phyloP scores from a whole-genome alignment of 2,888 invertebrate species.

The Amphipyra tragopoginis region DNA sequence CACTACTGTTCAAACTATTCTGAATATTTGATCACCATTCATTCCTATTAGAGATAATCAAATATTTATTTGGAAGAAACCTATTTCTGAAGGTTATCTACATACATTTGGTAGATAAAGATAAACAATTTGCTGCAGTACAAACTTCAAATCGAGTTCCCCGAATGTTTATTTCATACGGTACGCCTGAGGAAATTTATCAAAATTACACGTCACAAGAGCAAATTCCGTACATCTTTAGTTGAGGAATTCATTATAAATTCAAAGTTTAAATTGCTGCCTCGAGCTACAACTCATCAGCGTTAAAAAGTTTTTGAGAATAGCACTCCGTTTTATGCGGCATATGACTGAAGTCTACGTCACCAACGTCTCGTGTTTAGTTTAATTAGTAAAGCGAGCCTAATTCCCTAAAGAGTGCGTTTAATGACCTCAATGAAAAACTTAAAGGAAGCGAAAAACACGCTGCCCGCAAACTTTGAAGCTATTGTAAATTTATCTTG shows the following conservation, averaged over 20 bases:
- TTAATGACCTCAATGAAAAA: slow-evolving; percentile 70
- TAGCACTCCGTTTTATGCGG: slow-evolving; percentile 66
- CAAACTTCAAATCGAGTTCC: slow-evolving; percentile 56
- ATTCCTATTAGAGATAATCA: slow-evolving; percentile 11
- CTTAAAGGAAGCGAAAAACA: slow-evolving; percentile 52
- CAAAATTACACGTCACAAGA: slow-evolving; percentile 71
- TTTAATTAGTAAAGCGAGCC: slow-evolving; percentile 74
- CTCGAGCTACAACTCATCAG: slow-evolving; percentile 81
- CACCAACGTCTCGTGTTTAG: slow-evolving; percentile 67
- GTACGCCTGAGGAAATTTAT: slow-evolving; percentile 60
- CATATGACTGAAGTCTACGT: slow-evolving; percentile 66
- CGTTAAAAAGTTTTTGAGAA: slow-evolving; percentile 79
- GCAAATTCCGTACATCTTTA: slow-evolving; percentile 72
- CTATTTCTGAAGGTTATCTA: background rate
- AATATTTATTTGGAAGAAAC: slow-evolving; percentile 15
- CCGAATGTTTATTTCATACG: slow-evolving; percentile 66
- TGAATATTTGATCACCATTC: slow-evolving; percentile 33
- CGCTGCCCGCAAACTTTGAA: slow-evolving; percentile 1
- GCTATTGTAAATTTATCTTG: background rate
- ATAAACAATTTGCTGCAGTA: slow-evolving; percentile 40
- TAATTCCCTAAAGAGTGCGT: slow-evolving; percentile 66
- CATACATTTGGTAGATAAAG: slow-evolving; percentile 12
- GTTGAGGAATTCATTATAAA: slow-evolving; percentile 79
- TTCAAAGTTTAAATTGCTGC: slow-evolving; percentile 83
- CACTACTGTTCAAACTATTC: slow-evolving; percentile 30